Evolutionary conservation across 2,113 vertebrate genomes (phyloP).

Genomic region (Psittacula cyanocephala): DNA sequence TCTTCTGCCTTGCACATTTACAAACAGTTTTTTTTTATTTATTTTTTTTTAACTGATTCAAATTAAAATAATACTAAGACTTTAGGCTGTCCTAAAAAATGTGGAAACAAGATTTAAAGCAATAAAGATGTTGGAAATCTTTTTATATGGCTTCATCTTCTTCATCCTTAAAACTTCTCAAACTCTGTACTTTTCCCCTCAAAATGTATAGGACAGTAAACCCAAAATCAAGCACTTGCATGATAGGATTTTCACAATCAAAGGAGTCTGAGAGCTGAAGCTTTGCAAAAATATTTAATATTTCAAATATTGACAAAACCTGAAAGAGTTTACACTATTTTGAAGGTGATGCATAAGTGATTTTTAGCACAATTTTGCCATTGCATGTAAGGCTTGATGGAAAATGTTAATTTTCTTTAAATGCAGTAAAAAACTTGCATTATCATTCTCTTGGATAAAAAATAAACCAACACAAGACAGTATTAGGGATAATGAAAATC

Average conservation of each 20-base stretch:
- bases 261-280: not conserved
- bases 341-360: not conserved
- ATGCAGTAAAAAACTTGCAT: not conserved
- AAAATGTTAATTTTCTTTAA: not conserved
- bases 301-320: not conserved
- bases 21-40: not conserved
- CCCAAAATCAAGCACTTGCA: not conserved
- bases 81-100: not conserved
- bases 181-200: not conserved
- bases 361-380: not conserved
- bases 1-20: not conserved
- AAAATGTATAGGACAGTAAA: not conserved
- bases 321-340: not conserved
- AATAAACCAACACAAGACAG: not conserved
- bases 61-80: not conserved
- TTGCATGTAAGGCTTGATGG: rapidly evolving
- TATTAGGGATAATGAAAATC: not conserved
- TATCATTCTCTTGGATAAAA: not conserved
- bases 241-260: not conserved
- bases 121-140: not conserved
- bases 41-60: not conserved
- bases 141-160: not conserved
- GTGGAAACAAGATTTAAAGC: not conserved
- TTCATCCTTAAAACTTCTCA: not conserved
- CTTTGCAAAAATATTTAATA: not conserved